Evolutionary conservation across 1,140 invertebrate genomes (phyloP).

Genomic region (Hycleus cichorii): DNA sequence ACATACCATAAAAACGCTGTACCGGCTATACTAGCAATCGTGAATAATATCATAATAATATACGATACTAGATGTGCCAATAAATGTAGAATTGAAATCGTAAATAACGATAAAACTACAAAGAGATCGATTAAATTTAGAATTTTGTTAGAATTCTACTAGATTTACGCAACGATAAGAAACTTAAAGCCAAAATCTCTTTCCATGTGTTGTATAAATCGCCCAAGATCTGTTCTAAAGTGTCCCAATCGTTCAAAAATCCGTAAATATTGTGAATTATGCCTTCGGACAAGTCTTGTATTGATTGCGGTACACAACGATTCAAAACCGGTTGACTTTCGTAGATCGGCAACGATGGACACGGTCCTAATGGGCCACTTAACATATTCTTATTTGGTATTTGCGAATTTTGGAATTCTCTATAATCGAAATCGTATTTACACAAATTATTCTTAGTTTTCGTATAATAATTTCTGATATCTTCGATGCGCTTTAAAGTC

Average conservation of each 20-base stretch:
- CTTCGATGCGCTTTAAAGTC: conserved; percentile 53
- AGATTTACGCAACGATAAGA: conserved; percentile 70
- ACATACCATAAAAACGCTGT: conserved; percentile 83
- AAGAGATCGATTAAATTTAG: conserved; percentile 24
- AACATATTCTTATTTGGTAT: conserved; percentile 39
- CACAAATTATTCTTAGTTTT: conserved; percentile 67
- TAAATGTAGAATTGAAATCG: conserved; percentile 78
- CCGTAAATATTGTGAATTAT: conserved; percentile 67
- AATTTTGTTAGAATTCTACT: neutral
- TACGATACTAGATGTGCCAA: conserved; percentile 76
- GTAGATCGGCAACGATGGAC: conserved; percentile 64
- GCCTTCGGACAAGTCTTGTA: conserved; percentile 52
- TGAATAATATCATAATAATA: conserved; percentile 75
- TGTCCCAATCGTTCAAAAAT: conserved; percentile 78
- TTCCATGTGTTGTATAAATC: conserved; percentile 84
- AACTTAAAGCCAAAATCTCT: conserved; percentile 73
- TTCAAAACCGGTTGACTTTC: conserved; percentile 73
- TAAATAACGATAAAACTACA: conserved; percentile 72
- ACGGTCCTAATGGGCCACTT: conserved; percentile 58
- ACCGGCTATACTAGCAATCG: conserved; percentile 64
- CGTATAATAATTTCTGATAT: conserved; percentile 68
- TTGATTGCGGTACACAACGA: conserved; percentile 72
- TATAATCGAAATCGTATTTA: conserved; percentile 60
- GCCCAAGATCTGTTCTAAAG: conserved; percentile 76
- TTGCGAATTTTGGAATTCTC: conserved; percentile 34